A percentile compares a stretch with the other conserved stretches of the same genome.
These are phyloP conservation scores for Bettongia penicillata DNA, from an alignment of 2,113 vertebrate species.

Conservation along the genomic window DNA sequence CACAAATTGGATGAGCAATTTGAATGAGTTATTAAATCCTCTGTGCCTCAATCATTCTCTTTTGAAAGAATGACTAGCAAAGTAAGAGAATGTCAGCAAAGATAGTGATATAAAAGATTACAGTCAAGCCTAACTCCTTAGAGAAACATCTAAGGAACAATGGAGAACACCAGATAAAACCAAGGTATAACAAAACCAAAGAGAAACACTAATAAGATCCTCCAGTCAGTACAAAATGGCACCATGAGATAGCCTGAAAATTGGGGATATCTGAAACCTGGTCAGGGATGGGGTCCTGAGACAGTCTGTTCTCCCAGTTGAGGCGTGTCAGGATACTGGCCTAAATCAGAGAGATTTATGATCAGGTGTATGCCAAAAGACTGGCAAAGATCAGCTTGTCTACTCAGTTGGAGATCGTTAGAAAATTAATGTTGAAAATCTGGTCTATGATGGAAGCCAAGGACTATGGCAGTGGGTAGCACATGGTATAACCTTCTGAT, in stretches of 20 bases:
- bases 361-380: background rate
- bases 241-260: background rate
- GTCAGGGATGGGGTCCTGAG: background rate
- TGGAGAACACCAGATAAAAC: background rate
- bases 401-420: background rate
- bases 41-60: background rate
- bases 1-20: background rate
- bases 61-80: background rate
- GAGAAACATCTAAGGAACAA: background rate
- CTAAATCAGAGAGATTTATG: background rate
- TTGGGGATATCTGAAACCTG: background rate
- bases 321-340: background rate
- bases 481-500: too few species aligned
- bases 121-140: background rate
- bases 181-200: background rate
- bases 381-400: background rate
- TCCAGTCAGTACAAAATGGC: background rate
- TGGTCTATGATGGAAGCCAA: background rate
- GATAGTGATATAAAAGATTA: background rate
- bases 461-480: background rate
- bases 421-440: background rate
- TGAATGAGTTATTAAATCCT: constrained; percentile 14
- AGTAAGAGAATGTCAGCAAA: background rate
- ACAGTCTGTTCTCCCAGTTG: background rate
- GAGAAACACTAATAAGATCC: background rate